Evolutionary conservation across 1,140 invertebrate genomes (phyloP).

Genomic region (Bactericera cockerelli): DNA sequence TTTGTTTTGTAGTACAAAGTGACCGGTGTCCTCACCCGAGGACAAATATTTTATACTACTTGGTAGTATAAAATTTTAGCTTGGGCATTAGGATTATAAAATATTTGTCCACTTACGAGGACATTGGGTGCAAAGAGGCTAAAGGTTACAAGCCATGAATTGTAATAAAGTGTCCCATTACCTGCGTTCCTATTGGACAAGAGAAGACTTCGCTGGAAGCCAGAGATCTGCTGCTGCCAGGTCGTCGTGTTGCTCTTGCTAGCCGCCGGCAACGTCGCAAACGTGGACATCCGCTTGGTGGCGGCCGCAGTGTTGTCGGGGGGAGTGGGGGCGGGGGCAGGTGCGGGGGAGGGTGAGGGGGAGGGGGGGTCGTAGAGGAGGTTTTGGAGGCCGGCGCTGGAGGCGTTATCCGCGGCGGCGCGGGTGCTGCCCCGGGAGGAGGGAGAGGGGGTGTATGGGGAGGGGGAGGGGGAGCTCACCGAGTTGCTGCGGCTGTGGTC

Average conservation of each 20-base stretch:
- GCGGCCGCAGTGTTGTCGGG: neutral
- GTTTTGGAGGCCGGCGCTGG: conserved; percentile 22
- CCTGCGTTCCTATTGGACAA: too few species aligned
- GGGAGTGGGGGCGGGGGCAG: neutral
- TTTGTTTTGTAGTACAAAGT: too few species aligned
- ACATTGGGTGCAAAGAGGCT: too few species aligned
- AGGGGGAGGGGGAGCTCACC: neutral
- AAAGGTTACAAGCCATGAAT: too few species aligned
- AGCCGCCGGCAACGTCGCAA: conserved; percentile 40
- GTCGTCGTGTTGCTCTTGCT: conserved; percentile 50
- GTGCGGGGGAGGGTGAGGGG: neutral
- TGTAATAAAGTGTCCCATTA: too few species aligned
- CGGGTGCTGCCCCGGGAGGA: neutral
- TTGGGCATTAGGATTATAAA: too few species aligned
- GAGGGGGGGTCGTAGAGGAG: conserved; percentile 18
- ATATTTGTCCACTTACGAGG: too few species aligned
- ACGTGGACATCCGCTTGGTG: conserved; percentile 34
- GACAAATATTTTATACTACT: too few species aligned
- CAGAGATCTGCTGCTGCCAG: conserved; percentile 57
- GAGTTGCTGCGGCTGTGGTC: neutral
- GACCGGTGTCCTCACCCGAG: too few species aligned
- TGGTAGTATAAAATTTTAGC: too few species aligned
- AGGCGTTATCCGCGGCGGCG: neutral
- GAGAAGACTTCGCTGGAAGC: too few species aligned
- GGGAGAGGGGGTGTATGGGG: neutral